These are phyloP conservation scores for Cepaea nemoralis DNA, from an alignment of 1,140 invertebrate genomes.

Conservation along the genomic window DNA sequence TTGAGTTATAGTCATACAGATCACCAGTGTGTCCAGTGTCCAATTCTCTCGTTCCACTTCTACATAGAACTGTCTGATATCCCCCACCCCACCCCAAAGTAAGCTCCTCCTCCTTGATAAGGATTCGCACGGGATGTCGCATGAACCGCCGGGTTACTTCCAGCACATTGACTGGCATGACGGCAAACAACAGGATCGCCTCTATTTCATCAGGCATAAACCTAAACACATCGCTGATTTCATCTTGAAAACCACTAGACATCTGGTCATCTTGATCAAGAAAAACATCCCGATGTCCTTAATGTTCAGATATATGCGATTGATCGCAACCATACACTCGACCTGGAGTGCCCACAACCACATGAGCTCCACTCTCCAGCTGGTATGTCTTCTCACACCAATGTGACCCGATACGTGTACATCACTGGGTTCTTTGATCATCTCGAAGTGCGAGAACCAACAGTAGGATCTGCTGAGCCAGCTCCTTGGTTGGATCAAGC, in stretches of 20 bases:
- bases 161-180: constrained; percentile 96
- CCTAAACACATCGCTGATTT: constrained; percentile 99
- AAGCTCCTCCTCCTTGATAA: constrained; percentile 98
- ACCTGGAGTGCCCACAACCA: constrained; percentile 98
- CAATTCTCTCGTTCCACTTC: constrained; percentile 95
- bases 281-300: constrained; percentile 96
- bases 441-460: constrained; percentile 98
- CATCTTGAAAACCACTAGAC: constrained; percentile 99
- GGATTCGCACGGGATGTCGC: constrained; percentile 93
- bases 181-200: constrained; percentile 95
- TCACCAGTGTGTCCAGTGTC: constrained; percentile 94
- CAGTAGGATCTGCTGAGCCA: constrained; percentile 94
- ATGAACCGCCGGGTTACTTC: constrained; percentile 98
- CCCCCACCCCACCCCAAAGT: constrained; percentile 99
- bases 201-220: constrained; percentile 91
- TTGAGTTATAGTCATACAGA: constrained; percentile 98
- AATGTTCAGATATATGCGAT: constrained; percentile 82
- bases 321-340: constrained; percentile 98
- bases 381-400: constrained; percentile 96
- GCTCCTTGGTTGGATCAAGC: constrained; percentile 96
- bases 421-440: constrained; percentile 95
- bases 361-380: constrained; percentile 92
- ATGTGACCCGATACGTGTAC: constrained; percentile 99
- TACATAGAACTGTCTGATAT: constrained; percentile 99
- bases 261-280: constrained; percentile 99